These are phyloP conservation scores for Vidua chalybeata DNA, from an alignment of 2,113 vertebrate genomes.

Conservation along the genomic window DNA sequence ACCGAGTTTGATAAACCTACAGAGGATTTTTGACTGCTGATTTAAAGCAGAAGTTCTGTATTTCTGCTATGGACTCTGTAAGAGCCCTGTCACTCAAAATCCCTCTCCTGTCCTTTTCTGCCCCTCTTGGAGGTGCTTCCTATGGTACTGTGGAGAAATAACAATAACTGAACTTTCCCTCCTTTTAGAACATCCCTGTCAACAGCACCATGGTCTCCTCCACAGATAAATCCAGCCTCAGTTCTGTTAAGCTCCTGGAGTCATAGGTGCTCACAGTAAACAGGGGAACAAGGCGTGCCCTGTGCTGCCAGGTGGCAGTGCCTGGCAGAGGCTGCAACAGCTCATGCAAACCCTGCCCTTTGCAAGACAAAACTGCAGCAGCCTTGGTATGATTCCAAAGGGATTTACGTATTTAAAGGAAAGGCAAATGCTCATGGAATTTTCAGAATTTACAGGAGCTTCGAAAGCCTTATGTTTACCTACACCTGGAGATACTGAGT, in stretches of 20 bases:
- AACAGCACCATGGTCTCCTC: not conserved
- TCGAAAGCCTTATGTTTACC: not conserved
- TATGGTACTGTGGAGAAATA: not conserved
- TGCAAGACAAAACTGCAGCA: slow-evolving; percentile 39
- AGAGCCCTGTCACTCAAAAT: not conserved
- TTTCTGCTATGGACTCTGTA: not conserved
- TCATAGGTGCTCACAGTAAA: not conserved
- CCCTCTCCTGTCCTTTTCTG: not conserved
- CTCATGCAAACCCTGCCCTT: slow-evolving; percentile 24
- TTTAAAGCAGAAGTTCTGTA: not conserved
- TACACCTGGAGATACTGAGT: not conserved
- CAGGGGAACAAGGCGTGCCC: not conserved
- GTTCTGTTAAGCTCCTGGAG: not conserved
- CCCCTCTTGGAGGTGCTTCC: not conserved
- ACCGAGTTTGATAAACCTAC: not conserved
- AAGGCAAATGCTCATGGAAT: not conserved
- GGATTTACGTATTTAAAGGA: not conserved
- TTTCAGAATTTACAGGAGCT: not conserved
- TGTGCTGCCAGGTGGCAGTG: not conserved
- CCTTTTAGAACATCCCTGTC: not conserved
- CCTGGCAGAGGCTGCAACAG: not conserved
- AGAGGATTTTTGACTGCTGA: not conserved
- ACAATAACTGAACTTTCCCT: not conserved
- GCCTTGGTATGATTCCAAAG: not conserved
- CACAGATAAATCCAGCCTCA: not conserved